Evolutionary conservation across 2,797 vertebrate genomes (phyloP), one percentile per base, ranked within the genome.

Genomic region (Microctenopoma steveboyesi): DNA sequence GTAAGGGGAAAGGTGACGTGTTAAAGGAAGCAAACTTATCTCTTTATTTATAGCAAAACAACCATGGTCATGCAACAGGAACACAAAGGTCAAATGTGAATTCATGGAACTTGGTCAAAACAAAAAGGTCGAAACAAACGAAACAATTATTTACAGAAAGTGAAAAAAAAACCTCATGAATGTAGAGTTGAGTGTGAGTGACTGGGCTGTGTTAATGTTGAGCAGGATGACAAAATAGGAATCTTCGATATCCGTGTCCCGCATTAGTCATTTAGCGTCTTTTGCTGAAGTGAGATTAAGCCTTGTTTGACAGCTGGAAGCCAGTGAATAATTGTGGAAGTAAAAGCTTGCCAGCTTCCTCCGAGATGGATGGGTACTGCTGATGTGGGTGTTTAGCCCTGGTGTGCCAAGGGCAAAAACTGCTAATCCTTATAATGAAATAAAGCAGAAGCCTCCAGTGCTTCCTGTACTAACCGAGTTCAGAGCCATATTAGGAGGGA

Each of bases 341-440:
- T 71, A 55, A 28, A 39, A 43, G 37, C 16, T 62, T 70, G 42
- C 62, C 25, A 9, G 69, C 48, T 49, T 72, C 46, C 27, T 60
- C 48, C 53, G 50, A 67, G 28, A 79, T 63, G 51, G 47, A 42
- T 50, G 55, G 43, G 52, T 68, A 74, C 42, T 69, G 77, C 48
- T 69, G 63, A 79, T 69, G 85, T 83, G 69, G 72, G 72, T 69
- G 71, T 88, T 74, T 14, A 80, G 63, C 18, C n/a, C 2, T 10
- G 13, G 37, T 74, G 37, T 65, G 81, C 81, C 60, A n/a, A 4
- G 28, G 67, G 72, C 57, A 68, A 81, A 87, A 79, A 57, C 69
- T 52, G 66, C 54, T 85, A 84, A 85, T 89, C 80, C 81, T 67
- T 67, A 66, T 75, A 79, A 85, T 75, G 68, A 83, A 83, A 78